phyloP scores from a whole-genome alignment of 2,113 vertebrate genomes.

The Hippocampus abdominalis region DNA sequence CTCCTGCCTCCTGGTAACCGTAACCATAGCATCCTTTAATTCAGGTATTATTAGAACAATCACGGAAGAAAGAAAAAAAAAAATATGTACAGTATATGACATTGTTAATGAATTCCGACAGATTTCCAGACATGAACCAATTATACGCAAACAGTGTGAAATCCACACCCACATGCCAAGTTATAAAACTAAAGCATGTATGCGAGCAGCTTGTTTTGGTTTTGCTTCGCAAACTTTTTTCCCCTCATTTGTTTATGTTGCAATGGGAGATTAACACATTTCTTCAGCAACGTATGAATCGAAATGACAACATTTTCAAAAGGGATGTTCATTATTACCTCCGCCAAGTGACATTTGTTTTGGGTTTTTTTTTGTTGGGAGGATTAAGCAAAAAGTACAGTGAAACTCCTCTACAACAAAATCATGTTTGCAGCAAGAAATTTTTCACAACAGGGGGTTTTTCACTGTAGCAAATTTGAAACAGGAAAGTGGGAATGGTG shows the following conservation, averaged over 20 bases:
- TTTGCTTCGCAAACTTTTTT: too few relatives aligned
- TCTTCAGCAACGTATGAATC: too few relatives aligned
- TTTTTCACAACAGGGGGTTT: too few relatives aligned
- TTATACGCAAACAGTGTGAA: neutral
- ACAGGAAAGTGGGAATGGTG: too few relatives aligned
- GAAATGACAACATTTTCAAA: too few relatives aligned
- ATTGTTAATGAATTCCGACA: neutral
- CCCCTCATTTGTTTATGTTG: too few relatives aligned
- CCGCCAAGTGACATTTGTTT: neutral
- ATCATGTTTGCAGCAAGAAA: too few relatives aligned
- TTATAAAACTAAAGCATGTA: neutral
- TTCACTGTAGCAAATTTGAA: too few relatives aligned
- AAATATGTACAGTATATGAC: neutral
- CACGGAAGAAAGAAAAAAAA: conserved; percentile 7
- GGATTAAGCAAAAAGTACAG: neutral
- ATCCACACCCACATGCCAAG: neutral
- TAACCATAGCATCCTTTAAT: conserved; percentile 67
- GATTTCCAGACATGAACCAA: neutral
- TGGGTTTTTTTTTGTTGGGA: neutral
- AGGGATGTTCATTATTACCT: too few relatives aligned
- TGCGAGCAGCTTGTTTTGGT: neutral
- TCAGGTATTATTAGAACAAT: conserved; percentile 64
- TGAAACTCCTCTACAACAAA: too few relatives aligned
- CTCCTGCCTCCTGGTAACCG: conserved; percentile 49
- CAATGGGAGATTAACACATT: too few relatives aligned